Evolutionary conservation across 2,797 vertebrate genomes (phyloP).

Genomic region (Cichlasoma orientale): DNA sequence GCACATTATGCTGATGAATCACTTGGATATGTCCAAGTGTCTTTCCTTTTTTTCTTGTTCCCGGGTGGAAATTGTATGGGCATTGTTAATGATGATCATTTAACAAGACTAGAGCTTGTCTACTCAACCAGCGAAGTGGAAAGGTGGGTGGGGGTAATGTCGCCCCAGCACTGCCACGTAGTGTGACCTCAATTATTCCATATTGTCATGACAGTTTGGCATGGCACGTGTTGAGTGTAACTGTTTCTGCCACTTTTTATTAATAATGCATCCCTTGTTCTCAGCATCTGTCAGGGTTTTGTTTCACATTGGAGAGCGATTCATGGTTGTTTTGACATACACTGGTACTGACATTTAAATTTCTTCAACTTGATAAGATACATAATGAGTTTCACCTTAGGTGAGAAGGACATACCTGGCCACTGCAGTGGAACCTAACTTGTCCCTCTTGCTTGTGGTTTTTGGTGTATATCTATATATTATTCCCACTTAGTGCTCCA

Average conservation of each 20-base stretch:
- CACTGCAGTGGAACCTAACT: background rate
- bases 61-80: slow-evolving; percentile 5
- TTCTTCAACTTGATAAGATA: slow-evolving; percentile 54
- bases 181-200: slow-evolving; percentile 64
- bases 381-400: slow-evolving; percentile 52
- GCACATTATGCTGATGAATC: background rate
- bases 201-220: slow-evolving; percentile 58
- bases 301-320: slow-evolving; percentile 44
- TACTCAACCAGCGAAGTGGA: slow-evolving; percentile 31
- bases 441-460: slow-evolving; percentile 4
- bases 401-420: slow-evolving; percentile 36
- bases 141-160: slow-evolving; percentile 28
- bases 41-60: background rate
- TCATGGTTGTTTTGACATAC: slow-evolving; percentile 54
- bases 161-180: slow-evolving; percentile 38
- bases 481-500: slow-evolving; percentile 16
- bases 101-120: slow-evolving; percentile 39
- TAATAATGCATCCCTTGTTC: slow-evolving; percentile 67
- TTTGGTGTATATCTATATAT: background rate
- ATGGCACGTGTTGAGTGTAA: slow-evolving; percentile 49
- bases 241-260: slow-evolving; percentile 64
- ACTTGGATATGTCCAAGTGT: background rate
- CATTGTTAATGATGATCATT: slow-evolving; percentile 34
- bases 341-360: slow-evolving; percentile 70
- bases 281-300: slow-evolving; percentile 45